A percentile compares a stretch with the other conserved stretches of the same genome.
phyloP scores from a whole-genome alignment of 1,140 invertebrate species.

The Meteorus sp. region DNA sequence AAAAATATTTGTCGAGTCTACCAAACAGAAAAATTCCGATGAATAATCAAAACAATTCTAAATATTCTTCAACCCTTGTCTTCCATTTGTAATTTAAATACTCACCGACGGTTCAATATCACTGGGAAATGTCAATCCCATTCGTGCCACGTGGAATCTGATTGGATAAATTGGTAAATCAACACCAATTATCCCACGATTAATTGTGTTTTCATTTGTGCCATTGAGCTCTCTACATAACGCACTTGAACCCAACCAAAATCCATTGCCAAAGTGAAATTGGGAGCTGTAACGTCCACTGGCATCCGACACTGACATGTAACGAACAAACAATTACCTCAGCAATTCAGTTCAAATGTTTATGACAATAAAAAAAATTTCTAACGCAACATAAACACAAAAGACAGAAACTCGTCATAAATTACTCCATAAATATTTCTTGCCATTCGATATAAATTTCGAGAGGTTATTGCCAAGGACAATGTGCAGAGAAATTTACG shows the following conservation, averaged over 20 bases:
- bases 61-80: too few relatives aligned
- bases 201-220: constrained; percentile 41
- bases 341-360: too few relatives aligned
- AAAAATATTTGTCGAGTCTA: constrained; percentile 69
- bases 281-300: constrained; percentile 80
- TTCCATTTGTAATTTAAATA: not conserved
- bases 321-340: constrained; percentile 24
- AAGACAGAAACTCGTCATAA: too few relatives aligned
- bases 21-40: constrained; percentile 35
- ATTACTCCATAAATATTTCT: too few relatives aligned
- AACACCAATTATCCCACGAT: constrained; percentile 22
- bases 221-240: constrained; percentile 65
- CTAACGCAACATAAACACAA: too few relatives aligned
- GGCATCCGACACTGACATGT: constrained; percentile 74
- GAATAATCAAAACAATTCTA: not conserved
- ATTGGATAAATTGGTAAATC: constrained; percentile 65
- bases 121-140: constrained; percentile 65
- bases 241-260: constrained; percentile 75
- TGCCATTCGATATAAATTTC: too few relatives aligned
- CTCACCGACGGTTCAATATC: constrained; percentile 67
- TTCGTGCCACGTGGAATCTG: constrained; percentile 67
- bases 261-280: constrained; percentile 80
- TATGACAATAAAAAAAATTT: too few relatives aligned
- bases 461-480: not conserved
- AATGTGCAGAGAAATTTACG: constrained; percentile 11